phyloP scores from a whole-genome alignment of 1,140 invertebrate species.

The Caenorhabditis latens region DNA sequence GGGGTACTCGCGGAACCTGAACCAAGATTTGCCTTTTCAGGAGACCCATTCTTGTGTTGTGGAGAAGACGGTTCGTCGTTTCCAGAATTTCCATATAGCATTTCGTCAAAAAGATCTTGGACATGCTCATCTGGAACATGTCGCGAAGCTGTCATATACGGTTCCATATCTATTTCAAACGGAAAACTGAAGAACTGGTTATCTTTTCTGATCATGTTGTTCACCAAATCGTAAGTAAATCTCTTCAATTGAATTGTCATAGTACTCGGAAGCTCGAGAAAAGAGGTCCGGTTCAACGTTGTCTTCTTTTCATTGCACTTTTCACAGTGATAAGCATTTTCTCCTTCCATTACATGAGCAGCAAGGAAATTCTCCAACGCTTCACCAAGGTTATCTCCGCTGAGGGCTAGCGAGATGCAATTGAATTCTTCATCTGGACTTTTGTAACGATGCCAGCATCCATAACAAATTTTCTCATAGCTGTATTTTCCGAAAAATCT shows the following conservation, averaged over 20 bases:
- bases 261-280: constrained; percentile 13
- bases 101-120: constrained; percentile 25
- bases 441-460: constrained; percentile 48
- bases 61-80: neutral
- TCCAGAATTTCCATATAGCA: constrained; percentile 7
- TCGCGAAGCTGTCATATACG: constrained; percentile 32
- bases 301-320: constrained; percentile 47
- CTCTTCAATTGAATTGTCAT: constrained; percentile 42
- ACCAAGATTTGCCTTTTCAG: constrained; percentile 16
- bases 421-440: constrained; percentile 42
- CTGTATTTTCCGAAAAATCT: constrained; percentile 41
- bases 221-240: constrained; percentile 28
- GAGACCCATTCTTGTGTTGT: neutral
- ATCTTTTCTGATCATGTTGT: constrained; percentile 44
- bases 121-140: constrained; percentile 46
- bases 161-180: constrained; percentile 45
- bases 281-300: constrained; percentile 23
- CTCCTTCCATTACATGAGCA: constrained; percentile 35
- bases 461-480: constrained; percentile 47
- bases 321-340: constrained; percentile 47
- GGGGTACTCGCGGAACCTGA: constrained; percentile 20
- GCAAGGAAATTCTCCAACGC: constrained; percentile 17
- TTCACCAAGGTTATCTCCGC: constrained; percentile 28
- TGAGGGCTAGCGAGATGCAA: constrained; percentile 12
- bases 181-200: constrained; percentile 40